Conservation (phyloP, 2,888 invertebrate species). For the Brachypalpus laphriformis region DNA sequence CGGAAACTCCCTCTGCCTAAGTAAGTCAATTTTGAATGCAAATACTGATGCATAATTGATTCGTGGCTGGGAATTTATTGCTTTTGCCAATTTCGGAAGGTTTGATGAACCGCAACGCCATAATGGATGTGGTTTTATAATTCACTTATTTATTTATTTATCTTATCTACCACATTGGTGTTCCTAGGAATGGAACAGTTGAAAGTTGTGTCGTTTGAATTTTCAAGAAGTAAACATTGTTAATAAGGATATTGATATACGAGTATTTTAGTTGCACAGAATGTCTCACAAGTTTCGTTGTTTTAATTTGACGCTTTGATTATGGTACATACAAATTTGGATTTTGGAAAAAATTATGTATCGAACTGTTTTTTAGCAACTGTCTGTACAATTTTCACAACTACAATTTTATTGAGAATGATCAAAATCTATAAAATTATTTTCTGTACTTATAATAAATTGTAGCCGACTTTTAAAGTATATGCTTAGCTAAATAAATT, state of each 20-base stretch:
- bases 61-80: slow-evolving; percentile 55
- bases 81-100: slow-evolving; percentile 34
- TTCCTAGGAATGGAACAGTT: not conserved
- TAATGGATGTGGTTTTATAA: slow-evolving; percentile 46
- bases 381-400: too few species aligned
- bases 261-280: not conserved
- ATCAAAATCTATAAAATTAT: too few species aligned
- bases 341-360: too few species aligned
- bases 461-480: too few species aligned
- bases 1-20: slow-evolving; percentile 3
- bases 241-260: not conserved
- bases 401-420: too few species aligned
- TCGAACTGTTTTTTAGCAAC: too few species aligned
- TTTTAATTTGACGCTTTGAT: too few species aligned
- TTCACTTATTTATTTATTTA: slow-evolving; percentile 37
- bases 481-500: too few species aligned
- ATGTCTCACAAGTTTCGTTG: not conserved
- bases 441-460: too few species aligned
- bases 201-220: not conserved
- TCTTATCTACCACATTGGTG: not conserved
- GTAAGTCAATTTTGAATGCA: slow-evolving; percentile 68
- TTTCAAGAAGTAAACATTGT: not conserved
- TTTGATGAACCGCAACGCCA: slow-evolving; percentile 20
- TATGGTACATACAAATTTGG: too few species aligned
- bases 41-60: slow-evolving; percentile 72